These are phyloP conservation scores for Drosophila tani DNA, from an alignment of 1,140 invertebrate species.

Conservation along the genomic window DNA sequence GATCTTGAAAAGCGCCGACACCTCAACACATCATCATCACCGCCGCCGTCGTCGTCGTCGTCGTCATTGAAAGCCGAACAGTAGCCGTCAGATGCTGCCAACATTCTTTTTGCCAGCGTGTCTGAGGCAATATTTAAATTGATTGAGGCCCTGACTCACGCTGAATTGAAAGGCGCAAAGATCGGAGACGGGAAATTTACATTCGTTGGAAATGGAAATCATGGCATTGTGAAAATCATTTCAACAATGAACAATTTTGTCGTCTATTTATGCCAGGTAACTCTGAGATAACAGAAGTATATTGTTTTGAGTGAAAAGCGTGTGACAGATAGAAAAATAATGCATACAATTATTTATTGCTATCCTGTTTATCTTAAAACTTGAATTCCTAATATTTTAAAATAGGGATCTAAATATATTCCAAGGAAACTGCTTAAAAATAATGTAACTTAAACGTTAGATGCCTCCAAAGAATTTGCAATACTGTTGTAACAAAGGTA, in stretches of 20 bases:
- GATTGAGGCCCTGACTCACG: slow-evolving; percentile 30
- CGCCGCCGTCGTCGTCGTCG: neutral
- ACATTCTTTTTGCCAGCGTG: slow-evolving; percentile 28
- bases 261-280: slow-evolving; percentile 13
- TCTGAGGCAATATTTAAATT: slow-evolving; percentile 49
- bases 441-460: fast-evolving
- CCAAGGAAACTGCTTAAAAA: neutral
- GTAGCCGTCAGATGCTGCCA: slow-evolving; percentile 43
- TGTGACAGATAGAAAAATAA: too few species aligned
- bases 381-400: too few species aligned
- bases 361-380: too few species aligned
- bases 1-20: slow-evolving; percentile 58
- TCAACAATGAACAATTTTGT: slow-evolving; percentile 34
- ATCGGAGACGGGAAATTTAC: slow-evolving; percentile 31
- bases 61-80: slow-evolving; percentile 37
- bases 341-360: too few species aligned
- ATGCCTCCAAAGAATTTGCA: neutral
- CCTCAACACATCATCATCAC: slow-evolving; percentile 46
- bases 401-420: neutral
- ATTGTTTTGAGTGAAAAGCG: neutral
- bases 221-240: slow-evolving; percentile 23
- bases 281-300: neutral
- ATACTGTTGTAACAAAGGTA: neutral
- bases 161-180: slow-evolving; percentile 22
- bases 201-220: slow-evolving; percentile 45